A percentile compares a stretch with the other conserved stretches of the same genome.
Evolutionary conservation across 2,113 vertebrate species (phyloP).

Genomic region (Carollia perspicillata): DNA sequence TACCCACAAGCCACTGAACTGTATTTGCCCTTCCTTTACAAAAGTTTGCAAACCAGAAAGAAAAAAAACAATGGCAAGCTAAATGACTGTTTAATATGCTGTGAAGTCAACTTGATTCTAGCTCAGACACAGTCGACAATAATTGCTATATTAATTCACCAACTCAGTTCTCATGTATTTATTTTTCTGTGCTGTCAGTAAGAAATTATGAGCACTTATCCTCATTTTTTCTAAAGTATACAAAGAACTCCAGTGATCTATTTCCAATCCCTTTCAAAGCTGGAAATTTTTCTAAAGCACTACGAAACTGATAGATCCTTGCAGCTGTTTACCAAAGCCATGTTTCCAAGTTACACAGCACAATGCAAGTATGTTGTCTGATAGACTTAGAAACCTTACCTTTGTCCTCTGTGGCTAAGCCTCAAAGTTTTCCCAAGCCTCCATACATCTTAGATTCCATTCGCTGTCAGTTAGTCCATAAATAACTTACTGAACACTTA

Average conservation of each 20-base stretch:
- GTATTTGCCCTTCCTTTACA: neutral
- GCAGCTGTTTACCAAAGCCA: neutral
- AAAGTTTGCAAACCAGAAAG: neutral
- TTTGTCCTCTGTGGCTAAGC: neutral
- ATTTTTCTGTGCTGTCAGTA: neutral
- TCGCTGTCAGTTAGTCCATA: neutral
- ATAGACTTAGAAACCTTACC: neutral
- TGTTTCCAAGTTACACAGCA: neutral
- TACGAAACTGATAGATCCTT: neutral
- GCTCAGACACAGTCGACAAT: neutral
- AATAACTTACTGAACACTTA: neutral
- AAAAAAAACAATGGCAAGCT: neutral
- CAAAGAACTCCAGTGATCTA: neutral
- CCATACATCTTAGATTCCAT: neutral
- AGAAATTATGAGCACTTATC: slow-evolving; percentile 23
- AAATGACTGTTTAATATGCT: neutral
- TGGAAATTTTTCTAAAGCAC: neutral
- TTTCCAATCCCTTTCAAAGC: neutral
- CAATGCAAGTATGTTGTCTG: neutral
- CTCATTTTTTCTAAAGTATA: neutral
- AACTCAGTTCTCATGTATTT: neutral
- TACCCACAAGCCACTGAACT: neutral
- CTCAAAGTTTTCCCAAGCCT: neutral
- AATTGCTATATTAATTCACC: slow-evolving; percentile 17
- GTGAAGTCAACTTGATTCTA: neutral